Base-by-base conservation (phyloP, 2,797 vertebrate species). In the Smutsia temminckii region DNA sequence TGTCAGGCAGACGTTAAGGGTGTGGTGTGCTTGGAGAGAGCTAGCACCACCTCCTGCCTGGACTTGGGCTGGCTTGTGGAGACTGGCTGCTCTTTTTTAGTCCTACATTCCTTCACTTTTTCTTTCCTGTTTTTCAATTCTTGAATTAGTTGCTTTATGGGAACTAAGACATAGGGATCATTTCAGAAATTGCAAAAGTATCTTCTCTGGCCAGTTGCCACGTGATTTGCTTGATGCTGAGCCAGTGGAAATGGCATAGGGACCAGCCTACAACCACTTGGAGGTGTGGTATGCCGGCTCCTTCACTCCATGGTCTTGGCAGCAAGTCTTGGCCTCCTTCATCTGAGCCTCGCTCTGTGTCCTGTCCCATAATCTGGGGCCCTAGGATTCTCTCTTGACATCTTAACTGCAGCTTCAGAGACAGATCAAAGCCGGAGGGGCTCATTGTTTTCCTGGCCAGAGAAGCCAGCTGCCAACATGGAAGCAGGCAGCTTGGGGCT, bases 71-170 rank as follows among this genome's bases (percentile, higher is more conserved):
- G 59, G 75, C 74, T 87, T 83, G 34, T 85, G 83, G 77, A 72
- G 75, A 75, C 93, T 17, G 71, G 37, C 69, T 55, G 57, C 37
- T 78, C 63, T 34, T 53, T 57, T 83, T 85, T 53, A 71, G 69
- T 85, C 34, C 77, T 93, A 29, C 40, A 81, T 89, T 95, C 79
- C 59, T 95, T 81, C 29, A 68, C 34, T 42, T 75, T 83, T 85
- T 74, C 37, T 61, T 78, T 68, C 53, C 32, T 55, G 25, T 79
- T 92, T 80, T 96, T 91, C 29, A 46, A 16, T 71, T 95, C 46
- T 93, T 84, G 49, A 95, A 89, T 88, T 93, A 51, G 57, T 85
- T 74, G 53, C 63, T 89, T 96, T 95, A 25, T 87, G 79, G 72
- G 59, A 57, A 85, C 46, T 91, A 71, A 97, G 72, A 85, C 34